phyloP scores from a whole-genome alignment of 2,113 vertebrate species.

The Rhea americana region DNA sequence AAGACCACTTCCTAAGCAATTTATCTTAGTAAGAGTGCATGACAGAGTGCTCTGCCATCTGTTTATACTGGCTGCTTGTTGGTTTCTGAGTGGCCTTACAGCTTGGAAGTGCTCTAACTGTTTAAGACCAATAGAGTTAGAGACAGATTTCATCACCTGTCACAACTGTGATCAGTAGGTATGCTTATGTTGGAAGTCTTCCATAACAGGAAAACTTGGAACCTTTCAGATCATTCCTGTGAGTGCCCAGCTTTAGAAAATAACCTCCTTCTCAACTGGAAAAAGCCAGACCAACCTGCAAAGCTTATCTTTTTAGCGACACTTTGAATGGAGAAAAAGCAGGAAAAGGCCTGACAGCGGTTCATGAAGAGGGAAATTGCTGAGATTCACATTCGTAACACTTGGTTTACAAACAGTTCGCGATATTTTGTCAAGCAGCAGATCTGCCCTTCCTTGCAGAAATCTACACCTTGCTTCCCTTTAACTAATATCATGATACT shows the following conservation, averaged over 20 bases:
- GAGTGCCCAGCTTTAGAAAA: background rate
- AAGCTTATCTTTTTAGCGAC: background rate
- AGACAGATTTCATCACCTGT: background rate
- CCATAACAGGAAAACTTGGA: background rate
- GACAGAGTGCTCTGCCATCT: background rate
- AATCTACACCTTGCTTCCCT: background rate
- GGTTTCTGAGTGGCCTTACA: background rate
- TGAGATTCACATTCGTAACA: background rate
- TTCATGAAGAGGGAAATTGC: background rate
- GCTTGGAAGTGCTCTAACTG: background rate
- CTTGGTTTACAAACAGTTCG: background rate
- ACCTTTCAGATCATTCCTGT: background rate
- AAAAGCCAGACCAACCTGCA: background rate
- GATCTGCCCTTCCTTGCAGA: background rate
- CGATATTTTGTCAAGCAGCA: background rate
- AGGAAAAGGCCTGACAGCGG: rapidly evolving
- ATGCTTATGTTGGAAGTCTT: background rate
- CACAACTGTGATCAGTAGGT: background rate
- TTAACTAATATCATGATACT: background rate
- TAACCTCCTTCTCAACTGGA: background rate
- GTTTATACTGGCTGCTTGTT: background rate
- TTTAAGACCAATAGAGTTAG: background rate
- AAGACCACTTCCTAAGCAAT: background rate
- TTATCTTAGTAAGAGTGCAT: background rate
- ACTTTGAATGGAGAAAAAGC: background rate